Conservation (phyloP, 37 sponge, comb jelly and placozoan genomes). For the Beroe ovata region DNA sequence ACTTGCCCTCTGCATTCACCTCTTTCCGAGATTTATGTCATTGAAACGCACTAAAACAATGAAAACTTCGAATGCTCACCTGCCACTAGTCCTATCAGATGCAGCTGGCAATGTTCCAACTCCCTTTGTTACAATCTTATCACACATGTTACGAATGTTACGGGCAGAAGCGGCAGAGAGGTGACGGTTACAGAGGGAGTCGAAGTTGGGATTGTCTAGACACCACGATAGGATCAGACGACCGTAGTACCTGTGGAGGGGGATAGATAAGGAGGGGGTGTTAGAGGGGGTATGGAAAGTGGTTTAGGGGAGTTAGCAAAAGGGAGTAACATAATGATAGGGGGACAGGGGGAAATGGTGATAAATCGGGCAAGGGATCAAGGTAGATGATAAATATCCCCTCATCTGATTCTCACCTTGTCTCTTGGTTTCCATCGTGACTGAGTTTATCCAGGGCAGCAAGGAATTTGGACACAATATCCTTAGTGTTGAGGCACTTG, state of each 20-base stretch:
- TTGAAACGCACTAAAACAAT: background rate
- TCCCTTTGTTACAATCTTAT: conserved; percentile 11
- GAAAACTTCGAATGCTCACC: background rate
- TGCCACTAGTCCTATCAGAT: conserved; percentile 34
- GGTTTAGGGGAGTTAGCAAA: too few species aligned
- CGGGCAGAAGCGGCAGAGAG: background rate
- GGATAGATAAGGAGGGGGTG: background rate
- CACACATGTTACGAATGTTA: conserved; percentile 44
- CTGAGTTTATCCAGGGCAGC: conserved; percentile 21
- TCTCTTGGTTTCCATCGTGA: conserved; percentile 55
- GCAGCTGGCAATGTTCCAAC: conserved; percentile 37
- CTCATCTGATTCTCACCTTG: conserved; percentile 5
- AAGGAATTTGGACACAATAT: conserved; percentile 13
- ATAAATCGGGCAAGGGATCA: background rate
- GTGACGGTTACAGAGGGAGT: conserved; percentile 20
- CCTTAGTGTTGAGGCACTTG: conserved; percentile 27
- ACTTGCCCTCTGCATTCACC: too few species aligned
- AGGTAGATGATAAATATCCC: background rate
- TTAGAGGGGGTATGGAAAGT: too few species aligned
- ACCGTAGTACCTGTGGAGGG: conserved; percentile 56
- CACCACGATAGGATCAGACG: conserved; percentile 31
- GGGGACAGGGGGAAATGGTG: background rate
- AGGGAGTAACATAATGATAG: background rate
- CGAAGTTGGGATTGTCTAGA: conserved; percentile 10
- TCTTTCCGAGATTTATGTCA: too few species aligned